phyloP scores from a whole-genome alignment of 2,888 invertebrate species.

The Habroteleia sp. region DNA sequence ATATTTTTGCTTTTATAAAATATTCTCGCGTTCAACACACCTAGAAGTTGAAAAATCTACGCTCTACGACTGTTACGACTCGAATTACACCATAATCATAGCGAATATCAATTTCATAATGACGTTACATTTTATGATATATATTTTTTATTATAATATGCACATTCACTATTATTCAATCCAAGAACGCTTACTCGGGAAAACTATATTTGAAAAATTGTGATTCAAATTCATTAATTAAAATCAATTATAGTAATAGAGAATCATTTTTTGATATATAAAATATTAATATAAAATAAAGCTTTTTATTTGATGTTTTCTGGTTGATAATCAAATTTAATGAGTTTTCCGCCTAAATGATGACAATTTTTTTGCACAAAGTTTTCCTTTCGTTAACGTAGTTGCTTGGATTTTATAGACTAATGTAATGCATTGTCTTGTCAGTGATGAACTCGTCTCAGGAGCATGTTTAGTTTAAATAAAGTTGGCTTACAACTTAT shows the following conservation, averaged over 20 bases:
- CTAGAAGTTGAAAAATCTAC: conserved; percentile 72
- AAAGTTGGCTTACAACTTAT: too few relatives aligned
- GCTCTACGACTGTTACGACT: conserved; percentile 67
- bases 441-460: conserved; percentile 39
- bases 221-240: too few relatives aligned
- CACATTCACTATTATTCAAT: conserved; percentile 65
- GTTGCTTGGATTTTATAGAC: conserved; percentile 25
- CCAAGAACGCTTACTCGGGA: conserved; percentile 57
- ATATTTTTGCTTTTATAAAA: conserved; percentile 65
- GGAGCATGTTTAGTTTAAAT: conserved; percentile 5
- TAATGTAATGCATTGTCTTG: conserved; percentile 20
- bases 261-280: too few relatives aligned
- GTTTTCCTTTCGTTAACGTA: conserved; percentile 7
- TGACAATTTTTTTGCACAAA: not conserved
- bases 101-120: conserved; percentile 67
- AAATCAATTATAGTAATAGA: too few relatives aligned
- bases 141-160: conserved; percentile 66
- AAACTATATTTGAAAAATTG: not conserved
- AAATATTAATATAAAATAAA: too few relatives aligned
- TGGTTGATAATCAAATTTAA: too few relatives aligned
- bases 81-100: conserved; percentile 68
- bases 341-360: not conserved
- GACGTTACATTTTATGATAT: conserved; percentile 66
- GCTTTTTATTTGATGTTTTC: too few relatives aligned
- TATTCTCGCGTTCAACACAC: conserved; percentile 71